A percentile compares a stretch with the other conserved stretches of the same genome.
Conservation (phyloP, 2,113 vertebrate genomes). For the Petrocephalus microphthalmus region DNA sequence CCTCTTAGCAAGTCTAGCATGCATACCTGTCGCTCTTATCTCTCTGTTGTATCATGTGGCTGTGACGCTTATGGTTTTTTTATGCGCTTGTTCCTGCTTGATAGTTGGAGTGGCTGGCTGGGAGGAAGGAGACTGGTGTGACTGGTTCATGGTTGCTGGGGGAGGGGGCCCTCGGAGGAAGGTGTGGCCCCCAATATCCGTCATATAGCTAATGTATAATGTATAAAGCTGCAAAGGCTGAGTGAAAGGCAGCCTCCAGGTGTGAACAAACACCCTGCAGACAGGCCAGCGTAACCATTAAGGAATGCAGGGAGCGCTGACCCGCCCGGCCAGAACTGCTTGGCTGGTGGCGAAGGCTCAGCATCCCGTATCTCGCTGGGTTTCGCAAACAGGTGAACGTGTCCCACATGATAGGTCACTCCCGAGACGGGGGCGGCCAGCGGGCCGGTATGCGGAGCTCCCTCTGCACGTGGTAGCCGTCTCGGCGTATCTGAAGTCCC, state of each 20-base stretch:
- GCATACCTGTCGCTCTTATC: neutral
- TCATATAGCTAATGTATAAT: neutral
- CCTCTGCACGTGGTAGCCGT: neutral
- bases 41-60: neutral
- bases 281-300: neutral
- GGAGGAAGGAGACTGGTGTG: neutral
- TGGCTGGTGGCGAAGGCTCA: neutral
- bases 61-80: neutral
- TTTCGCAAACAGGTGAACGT: neutral
- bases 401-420: neutral
- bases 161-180: neutral
- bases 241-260: neutral
- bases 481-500: neutral
- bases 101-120: neutral
- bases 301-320: neutral
- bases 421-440: neutral
- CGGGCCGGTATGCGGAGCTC: neutral
- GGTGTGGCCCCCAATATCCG: neutral
- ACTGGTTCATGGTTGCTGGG: neutral
- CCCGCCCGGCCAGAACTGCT: neutral
- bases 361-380: neutral
- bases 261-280: neutral
- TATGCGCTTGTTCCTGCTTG: neutral
- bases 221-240: neutral
- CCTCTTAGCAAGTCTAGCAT: neutral